phyloP scores from a whole-genome alignment of 1,140 invertebrate genomes.

The Aphaenogaster rudis region DNA sequence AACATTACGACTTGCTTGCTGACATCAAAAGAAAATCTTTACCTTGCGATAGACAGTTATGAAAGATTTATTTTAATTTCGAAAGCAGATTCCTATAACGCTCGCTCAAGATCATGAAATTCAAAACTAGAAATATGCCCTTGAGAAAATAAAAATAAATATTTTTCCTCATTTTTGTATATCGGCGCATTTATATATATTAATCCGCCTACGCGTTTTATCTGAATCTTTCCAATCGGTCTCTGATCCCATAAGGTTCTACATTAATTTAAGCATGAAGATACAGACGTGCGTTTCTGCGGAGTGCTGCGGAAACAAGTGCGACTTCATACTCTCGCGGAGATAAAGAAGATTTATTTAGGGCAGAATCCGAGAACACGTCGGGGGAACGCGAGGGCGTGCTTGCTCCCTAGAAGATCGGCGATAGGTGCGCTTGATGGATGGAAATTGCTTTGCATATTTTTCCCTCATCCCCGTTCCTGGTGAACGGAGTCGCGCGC shows the following conservation, averaged over 20 bases:
- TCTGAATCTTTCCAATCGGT: not conserved
- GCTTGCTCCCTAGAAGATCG: slow-evolving; percentile 37
- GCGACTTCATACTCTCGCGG: slow-evolving; percentile 52
- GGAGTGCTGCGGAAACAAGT: slow-evolving; percentile 16
- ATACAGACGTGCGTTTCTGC: slow-evolving; percentile 6
- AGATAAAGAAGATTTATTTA: slow-evolving; percentile 76
- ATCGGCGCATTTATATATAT: not conserved
- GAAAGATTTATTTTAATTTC: not conserved
- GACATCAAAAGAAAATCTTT: not conserved
- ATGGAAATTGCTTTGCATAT: slow-evolving; percentile 76
- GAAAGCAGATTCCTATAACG: not conserved
- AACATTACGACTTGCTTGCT: not conserved
- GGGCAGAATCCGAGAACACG: slow-evolving; percentile 67
- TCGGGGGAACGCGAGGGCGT: slow-evolving; percentile 42
- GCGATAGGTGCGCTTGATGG: slow-evolving; percentile 68
- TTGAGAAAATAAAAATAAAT: not conserved
- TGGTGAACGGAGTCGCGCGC: not conserved
- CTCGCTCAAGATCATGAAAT: not conserved
- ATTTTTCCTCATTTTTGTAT: not conserved
- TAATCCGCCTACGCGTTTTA: not conserved
- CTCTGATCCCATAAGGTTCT: not conserved
- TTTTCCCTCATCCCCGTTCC: slow-evolving; percentile 39
- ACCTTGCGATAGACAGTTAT: not conserved
- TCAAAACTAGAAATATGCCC: not conserved
- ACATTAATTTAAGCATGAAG: slow-evolving; percentile 22